Percentiles rank a stretch among this genome's conserved stretches.
Evolutionary conservation across 92 coral and sea anemone species (phyloP).

Genomic region (Montipora capitata): DNA sequence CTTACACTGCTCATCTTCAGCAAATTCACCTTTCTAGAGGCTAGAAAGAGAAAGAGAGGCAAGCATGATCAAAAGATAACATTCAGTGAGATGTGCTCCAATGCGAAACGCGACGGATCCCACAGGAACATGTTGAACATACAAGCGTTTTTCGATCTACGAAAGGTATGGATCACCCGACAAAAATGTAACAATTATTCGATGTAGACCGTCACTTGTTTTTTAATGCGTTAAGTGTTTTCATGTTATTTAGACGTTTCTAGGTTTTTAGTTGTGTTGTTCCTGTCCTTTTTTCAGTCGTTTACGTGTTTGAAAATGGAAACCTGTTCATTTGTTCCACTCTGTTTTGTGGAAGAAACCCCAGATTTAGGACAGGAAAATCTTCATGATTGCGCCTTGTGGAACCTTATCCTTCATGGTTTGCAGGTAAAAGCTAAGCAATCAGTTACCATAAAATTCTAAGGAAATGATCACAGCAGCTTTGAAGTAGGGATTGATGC

Average conservation of each 20-base stretch:
- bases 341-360: conserved; percentile 53
- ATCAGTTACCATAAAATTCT: background rate
- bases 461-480: background rate
- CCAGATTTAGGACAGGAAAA: conserved; percentile 24
- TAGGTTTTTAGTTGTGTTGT: background rate
- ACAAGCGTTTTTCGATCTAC: conserved; percentile 43
- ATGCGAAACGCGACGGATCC: background rate
- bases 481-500: too few species aligned
- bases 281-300: conserved; percentile 2
- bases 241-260: background rate
- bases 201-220: background rate
- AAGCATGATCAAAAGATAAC: background rate
- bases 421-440: conserved; percentile 17
- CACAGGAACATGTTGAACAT: conserved; percentile 16
- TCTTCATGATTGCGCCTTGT: conserved; percentile 33
- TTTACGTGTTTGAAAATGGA: conserved; percentile 43
- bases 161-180: conserved; percentile 23
- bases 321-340: conserved; percentile 24
- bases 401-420: conserved; percentile 18
- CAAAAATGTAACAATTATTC: background rate
- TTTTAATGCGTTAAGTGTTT: background rate
- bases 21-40: background rate
- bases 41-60: background rate
- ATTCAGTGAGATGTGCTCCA: background rate
- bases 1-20: conserved; percentile 4